phyloP scores from a whole-genome alignment of 2,888 invertebrate species.

The Ectemnius lituratus region DNA sequence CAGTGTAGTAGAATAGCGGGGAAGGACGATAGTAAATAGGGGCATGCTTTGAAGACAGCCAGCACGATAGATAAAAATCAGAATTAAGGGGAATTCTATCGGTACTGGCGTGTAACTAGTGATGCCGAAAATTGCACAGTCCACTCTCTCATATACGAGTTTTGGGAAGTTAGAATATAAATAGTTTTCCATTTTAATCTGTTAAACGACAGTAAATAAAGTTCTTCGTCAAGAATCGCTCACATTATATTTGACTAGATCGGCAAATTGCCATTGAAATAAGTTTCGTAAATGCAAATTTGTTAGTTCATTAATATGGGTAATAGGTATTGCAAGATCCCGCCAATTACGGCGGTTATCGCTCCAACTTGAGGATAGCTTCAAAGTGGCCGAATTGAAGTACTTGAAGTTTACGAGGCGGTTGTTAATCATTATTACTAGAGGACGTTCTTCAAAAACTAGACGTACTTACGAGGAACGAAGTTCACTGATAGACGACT shows the following conservation, averaged over 20 bases:
- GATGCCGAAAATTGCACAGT: slow-evolving; percentile 50
- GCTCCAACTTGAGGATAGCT: slow-evolving; percentile 34
- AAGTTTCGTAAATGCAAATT: neutral
- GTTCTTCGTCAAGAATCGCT: neutral
- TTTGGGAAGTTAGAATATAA: no score
- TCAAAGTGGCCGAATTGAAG: slow-evolving; percentile 51
- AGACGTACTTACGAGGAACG: no score
- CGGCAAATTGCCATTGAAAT: neutral
- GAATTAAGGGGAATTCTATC: slow-evolving; percentile 43
- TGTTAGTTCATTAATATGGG: slow-evolving; percentile 6
- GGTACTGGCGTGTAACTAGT: slow-evolving; percentile 45
- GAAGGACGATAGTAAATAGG: slow-evolving; percentile 59
- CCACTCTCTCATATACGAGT: no score
- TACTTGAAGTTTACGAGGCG: slow-evolving; percentile 44
- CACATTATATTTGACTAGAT: neutral
- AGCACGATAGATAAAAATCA: slow-evolving; percentile 48
- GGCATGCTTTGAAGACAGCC: slow-evolving; percentile 59
- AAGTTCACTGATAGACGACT: neutral
- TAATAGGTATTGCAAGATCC: slow-evolving; percentile 24
- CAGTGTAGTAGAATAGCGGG: slow-evolving; percentile 57
- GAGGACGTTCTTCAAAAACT: slow-evolving; percentile 37
- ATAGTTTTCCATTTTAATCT: no score
- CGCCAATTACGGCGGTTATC: slow-evolving; percentile 45
- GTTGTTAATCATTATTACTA: slow-evolving; percentile 51
- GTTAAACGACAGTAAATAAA: no score